Percentiles rank a stretch among this genome's conserved stretches.
Evolutionary conservation across 2,113 vertebrate genomes (phyloP).

Genomic region (Nesoenas mayeri): DNA sequence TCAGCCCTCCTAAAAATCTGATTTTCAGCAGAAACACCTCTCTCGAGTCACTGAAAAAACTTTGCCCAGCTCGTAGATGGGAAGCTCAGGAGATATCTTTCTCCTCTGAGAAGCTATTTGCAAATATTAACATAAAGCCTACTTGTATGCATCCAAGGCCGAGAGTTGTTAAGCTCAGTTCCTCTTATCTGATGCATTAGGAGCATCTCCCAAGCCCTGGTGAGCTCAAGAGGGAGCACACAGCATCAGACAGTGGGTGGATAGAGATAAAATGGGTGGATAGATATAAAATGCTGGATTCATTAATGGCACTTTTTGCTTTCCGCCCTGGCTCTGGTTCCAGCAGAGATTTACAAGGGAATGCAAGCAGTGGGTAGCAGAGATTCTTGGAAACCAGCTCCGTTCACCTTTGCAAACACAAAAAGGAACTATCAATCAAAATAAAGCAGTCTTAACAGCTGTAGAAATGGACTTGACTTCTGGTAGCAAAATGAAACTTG

Average conservation of each 20-base stretch:
- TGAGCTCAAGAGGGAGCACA: background rate
- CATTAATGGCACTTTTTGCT: background rate
- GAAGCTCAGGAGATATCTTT: background rate
- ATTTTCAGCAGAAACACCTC: background rate
- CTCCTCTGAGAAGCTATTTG: background rate
- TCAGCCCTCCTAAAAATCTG: background rate
- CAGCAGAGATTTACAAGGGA: background rate
- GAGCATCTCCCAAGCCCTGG: background rate
- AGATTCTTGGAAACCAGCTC: background rate
- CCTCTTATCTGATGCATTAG: background rate
- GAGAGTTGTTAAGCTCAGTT: background rate
- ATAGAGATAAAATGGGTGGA: background rate
- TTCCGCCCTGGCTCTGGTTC: background rate
- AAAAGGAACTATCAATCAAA: background rate
- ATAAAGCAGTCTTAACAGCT: background rate
- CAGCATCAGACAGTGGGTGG: background rate
- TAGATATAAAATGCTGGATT: background rate
- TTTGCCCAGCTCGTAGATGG: background rate
- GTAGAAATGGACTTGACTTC: background rate
- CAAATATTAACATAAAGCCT: constrained; percentile 20
- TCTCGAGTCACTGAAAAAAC: background rate
- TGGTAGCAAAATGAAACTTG: background rate
- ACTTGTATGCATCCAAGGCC: background rate
- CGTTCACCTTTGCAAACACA: background rate
- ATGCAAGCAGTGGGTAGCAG: background rate